Conservation (phyloP, 2,113 vertebrate species). For the Tachysurus fulvidraco region DNA sequence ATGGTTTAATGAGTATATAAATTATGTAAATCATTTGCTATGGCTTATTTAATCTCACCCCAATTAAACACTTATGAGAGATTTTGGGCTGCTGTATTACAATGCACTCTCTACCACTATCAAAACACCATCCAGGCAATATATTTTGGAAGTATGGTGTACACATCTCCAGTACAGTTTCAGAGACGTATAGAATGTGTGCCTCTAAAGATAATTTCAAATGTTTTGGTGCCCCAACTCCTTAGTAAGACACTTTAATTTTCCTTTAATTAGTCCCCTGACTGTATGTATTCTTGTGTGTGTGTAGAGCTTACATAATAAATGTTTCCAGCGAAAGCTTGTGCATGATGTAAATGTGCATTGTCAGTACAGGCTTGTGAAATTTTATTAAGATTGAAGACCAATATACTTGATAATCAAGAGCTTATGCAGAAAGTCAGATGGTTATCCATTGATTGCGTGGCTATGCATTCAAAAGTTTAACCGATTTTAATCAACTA, state of each 20-base stretch:
- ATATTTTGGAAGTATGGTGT: neutral
- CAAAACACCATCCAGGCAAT: neutral
- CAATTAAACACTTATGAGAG: neutral
- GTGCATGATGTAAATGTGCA: constrained; percentile 24
- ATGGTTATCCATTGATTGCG: neutral
- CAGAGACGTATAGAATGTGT: neutral
- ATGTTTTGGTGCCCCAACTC: neutral
- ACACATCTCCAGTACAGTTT: neutral
- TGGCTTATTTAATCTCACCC: neutral
- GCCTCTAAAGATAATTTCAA: neutral
- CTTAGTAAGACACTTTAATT: neutral
- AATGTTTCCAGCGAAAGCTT: constrained; percentile 15
- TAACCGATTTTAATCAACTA: neutral
- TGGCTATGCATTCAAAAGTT: neutral
- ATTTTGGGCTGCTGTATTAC: neutral
- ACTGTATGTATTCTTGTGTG: constrained; percentile 29
- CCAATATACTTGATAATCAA: neutral
- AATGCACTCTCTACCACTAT: neutral
- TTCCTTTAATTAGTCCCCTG: constrained; percentile 3
- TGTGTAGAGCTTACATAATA: constrained; percentile 24
- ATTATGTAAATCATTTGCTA: neutral
- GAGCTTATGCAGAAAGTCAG: neutral
- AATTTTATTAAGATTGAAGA: neutral
- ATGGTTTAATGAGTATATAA: neutral
- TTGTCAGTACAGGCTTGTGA: constrained; percentile 42